Conservation (phyloP, 2,888 invertebrate genomes). For the Dicyrtoma fusca region DNA sequence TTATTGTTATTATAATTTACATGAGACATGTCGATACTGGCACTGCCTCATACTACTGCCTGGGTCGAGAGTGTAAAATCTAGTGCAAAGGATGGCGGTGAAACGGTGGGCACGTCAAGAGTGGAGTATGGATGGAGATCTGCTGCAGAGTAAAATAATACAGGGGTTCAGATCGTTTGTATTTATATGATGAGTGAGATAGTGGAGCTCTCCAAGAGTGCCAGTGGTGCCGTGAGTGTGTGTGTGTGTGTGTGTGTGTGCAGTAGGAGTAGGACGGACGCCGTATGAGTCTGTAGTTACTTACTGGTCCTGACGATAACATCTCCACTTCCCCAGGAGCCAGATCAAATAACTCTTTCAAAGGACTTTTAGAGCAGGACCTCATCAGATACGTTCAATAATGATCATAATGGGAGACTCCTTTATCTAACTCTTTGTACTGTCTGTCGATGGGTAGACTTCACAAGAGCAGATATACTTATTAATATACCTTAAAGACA, state of each 20-base stretch:
- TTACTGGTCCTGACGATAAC: slow-evolving; percentile 40
- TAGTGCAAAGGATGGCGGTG: too few species aligned
- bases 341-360: slow-evolving; percentile 54
- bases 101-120: too few species aligned
- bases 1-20: too few species aligned
- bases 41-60: too few species aligned
- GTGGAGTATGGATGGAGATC: neutral
- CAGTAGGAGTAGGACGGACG: too few species aligned
- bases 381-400: slow-evolving; percentile 52
- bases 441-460: neutral
- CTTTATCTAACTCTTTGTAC: slow-evolving; percentile 25
- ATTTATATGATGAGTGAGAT: slow-evolving; percentile 1
- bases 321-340: slow-evolving; percentile 53
- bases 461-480: neutral
- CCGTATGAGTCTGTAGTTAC: neutral
- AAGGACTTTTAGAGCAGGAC: slow-evolving; percentile 48
- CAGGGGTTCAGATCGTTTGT: neutral
- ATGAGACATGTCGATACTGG: too few species aligned
- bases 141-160: neutral
- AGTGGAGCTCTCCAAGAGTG: neutral
- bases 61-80: too few species aligned
- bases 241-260: slow-evolving; percentile 1
- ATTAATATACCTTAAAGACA: slow-evolving; percentile 19
- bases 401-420: slow-evolving; percentile 47
- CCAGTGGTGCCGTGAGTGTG: neutral